Conservation (phyloP, 2,888 invertebrate species). For the Drosophila longiperda region DNA sequence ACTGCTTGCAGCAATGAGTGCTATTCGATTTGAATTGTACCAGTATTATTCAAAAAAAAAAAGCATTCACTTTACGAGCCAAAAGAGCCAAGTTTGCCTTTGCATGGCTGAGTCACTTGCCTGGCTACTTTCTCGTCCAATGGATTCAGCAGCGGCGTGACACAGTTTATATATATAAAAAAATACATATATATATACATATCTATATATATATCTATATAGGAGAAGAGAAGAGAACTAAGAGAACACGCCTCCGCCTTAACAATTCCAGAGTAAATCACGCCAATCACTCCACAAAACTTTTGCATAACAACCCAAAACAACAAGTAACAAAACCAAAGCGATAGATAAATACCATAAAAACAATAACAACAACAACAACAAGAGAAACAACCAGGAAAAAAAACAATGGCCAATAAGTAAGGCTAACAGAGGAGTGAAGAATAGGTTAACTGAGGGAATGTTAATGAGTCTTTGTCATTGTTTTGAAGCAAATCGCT, state of each 20-base stretch:
- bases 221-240: slow-evolving; percentile 2
- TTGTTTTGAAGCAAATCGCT: slow-evolving; percentile 45
- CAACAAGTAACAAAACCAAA: slow-evolving; percentile 22
- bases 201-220: neutral
- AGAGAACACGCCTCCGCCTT: slow-evolving; percentile 54
- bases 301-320: slow-evolving; percentile 55
- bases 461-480: slow-evolving; percentile 64
- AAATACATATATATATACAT: neutral
- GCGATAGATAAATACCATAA: slow-evolving; percentile 35
- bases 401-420: slow-evolving; percentile 49
- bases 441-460: slow-evolving; percentile 18
- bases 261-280: slow-evolving; percentile 56
- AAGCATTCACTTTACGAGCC: slow-evolving; percentile 35
- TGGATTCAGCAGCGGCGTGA: slow-evolving; percentile 5
- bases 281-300: slow-evolving; percentile 60
- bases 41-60: slow-evolving; percentile 48
- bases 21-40: slow-evolving; percentile 34
- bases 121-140: slow-evolving; percentile 57
- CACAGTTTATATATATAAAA: neutral
- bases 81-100: slow-evolving; percentile 18
- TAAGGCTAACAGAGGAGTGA: slow-evolving; percentile 19
- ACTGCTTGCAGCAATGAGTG: slow-evolving; percentile 15
- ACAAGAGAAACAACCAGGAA: neutral
- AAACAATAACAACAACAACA: slow-evolving; percentile 8
- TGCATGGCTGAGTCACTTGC: slow-evolving; percentile 52